These are phyloP conservation scores for Saxidomus purpurata DNA, from an alignment of 1,140 invertebrate genomes.

Conservation along the genomic window DNA sequence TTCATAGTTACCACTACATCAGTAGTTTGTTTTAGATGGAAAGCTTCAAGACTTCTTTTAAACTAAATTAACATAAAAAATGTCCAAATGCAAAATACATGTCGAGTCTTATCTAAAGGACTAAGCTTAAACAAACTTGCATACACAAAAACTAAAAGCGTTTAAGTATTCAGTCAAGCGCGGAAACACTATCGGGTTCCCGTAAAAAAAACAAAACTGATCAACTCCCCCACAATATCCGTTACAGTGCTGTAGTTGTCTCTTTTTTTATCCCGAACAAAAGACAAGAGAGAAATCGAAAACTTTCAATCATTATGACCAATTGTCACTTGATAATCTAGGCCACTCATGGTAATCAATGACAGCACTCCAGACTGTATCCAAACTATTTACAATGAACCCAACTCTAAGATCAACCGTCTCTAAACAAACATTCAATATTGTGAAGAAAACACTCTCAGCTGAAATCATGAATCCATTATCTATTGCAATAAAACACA, in stretches of 20 bases:
- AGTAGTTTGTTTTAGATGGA: no score
- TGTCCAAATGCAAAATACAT: no score
- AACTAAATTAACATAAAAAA: no score
- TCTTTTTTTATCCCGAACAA: background rate
- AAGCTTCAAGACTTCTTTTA: no score
- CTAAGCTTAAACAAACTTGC: no score
- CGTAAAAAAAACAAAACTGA: no score
- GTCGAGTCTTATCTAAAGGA: no score
- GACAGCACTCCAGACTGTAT: slow-evolving; percentile 7
- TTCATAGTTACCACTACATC: no score
- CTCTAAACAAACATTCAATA: slow-evolving; percentile 54
- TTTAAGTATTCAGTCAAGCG: no score
- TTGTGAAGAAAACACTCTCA: slow-evolving; percentile 37
- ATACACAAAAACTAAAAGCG: no score
- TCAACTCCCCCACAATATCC: background rate
- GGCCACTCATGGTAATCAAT: slow-evolving; percentile 15
- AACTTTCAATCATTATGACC: slow-evolving; percentile 14
- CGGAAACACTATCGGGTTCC: no score
- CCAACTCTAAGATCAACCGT: slow-evolving; percentile 14
- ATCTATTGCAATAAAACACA: slow-evolving; percentile 46
- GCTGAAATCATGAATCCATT: slow-evolving; percentile 18
- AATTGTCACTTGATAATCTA: slow-evolving; percentile 17
- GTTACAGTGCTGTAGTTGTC: background rate
- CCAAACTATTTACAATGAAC: slow-evolving; percentile 29
- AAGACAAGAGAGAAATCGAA: background rate